Evolutionary conservation across 2,113 vertebrate species (phyloP).

Genomic region (Vombatus ursinus): DNA sequence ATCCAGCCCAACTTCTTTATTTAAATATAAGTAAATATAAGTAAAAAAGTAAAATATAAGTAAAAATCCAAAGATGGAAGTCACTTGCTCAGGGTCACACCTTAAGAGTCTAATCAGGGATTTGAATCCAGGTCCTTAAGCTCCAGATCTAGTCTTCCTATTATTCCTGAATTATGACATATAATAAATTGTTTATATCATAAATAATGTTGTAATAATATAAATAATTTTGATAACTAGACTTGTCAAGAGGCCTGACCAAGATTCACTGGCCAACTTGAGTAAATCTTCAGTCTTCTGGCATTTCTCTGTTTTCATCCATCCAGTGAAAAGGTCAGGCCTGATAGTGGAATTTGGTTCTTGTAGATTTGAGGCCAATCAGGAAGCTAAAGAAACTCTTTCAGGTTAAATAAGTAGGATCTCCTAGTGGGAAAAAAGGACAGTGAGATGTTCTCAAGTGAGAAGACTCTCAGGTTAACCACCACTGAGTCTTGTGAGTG

Average conservation of each 20-base stretch:
- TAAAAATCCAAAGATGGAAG: background rate
- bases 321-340: background rate
- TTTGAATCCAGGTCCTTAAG: background rate
- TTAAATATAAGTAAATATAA: background rate
- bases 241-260: background rate
- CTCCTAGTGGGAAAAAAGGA: background rate
- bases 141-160: background rate
- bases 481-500: background rate
- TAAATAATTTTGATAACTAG: no score
- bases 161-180: background rate
- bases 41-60: background rate
- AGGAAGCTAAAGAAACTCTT: background rate
- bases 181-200: background rate
- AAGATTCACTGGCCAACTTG: background rate
- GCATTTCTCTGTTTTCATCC: slow-evolving; percentile 13
- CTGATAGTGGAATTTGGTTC: slow-evolving; percentile 35
- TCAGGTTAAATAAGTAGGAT: background rate
- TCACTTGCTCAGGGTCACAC: background rate
- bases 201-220: background rate
- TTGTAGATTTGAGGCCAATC: background rate
- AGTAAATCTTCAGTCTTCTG: slow-evolving; percentile 29
- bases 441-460: background rate
- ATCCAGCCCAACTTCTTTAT: background rate
- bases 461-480: background rate
- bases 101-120: background rate